Conservation (phyloP, 2,113 vertebrate genomes). For the Rattus rattus region DNA sequence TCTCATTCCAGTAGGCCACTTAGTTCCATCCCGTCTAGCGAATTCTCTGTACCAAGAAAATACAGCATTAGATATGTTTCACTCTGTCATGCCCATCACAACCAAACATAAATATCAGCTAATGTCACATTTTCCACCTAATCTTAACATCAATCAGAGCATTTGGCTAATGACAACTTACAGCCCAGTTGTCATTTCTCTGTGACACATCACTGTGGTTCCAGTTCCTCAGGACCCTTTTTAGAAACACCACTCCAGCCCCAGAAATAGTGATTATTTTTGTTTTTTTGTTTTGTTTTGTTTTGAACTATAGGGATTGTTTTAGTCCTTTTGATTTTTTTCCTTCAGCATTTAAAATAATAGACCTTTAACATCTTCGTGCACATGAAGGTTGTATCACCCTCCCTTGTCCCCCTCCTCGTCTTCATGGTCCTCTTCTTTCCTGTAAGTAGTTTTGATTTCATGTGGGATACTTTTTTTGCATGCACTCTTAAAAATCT, state of each 20-base stretch:
- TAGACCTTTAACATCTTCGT: not conserved
- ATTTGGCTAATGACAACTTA: not conserved
- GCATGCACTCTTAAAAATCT: not conserved
- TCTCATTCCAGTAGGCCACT: not conserved
- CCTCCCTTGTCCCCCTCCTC: not conserved
- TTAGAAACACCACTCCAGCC: not conserved
- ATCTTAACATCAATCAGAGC: not conserved
- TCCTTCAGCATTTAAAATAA: not conserved
- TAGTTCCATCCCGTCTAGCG: not conserved
- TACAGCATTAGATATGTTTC: not conserved
- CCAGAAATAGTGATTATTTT: not conserved
- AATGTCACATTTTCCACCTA: not conserved
- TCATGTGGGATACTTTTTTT: not conserved
- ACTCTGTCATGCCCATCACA: not conserved
- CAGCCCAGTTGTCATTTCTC: not conserved
- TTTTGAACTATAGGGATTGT: not conserved
- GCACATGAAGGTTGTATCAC: not conserved
- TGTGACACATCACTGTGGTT: not conserved
- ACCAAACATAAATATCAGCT: not conserved
- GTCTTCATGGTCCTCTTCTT: not conserved
- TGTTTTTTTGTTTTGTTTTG: not conserved
- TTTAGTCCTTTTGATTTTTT: not conserved
- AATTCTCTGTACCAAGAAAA: conserved; percentile 12
- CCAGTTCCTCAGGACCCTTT: not conserved
- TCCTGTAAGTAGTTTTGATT: not conserved